These are phyloP conservation scores for Drosophila kanapiae DNA, from an alignment of 1,140 invertebrate species.

Conservation along the genomic window DNA sequence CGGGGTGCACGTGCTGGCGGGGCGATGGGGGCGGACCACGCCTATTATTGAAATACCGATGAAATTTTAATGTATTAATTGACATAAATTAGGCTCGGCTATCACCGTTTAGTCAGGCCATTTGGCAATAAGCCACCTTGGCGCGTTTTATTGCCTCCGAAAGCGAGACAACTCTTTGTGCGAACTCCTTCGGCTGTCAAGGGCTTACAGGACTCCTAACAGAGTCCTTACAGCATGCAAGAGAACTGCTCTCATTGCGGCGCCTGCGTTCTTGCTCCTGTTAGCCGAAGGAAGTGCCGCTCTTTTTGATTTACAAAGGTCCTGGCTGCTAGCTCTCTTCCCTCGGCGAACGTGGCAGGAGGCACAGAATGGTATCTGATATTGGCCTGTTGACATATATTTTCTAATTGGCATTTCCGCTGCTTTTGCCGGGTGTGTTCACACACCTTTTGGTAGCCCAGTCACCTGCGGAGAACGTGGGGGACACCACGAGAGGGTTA, in stretches of 20 bases:
- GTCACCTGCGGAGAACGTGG: not conserved
- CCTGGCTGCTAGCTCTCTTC: conserved; percentile 23
- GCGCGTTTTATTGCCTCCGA: conserved; percentile 55
- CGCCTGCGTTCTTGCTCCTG: conserved; percentile 38
- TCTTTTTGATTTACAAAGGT: conserved; percentile 39
- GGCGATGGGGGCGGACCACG: not conserved
- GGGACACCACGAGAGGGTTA: not conserved
- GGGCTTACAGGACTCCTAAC: conserved; percentile 19
- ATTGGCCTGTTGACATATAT: conserved; percentile 77
- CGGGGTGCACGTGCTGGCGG: not conserved
- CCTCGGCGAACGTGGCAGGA: not conserved
- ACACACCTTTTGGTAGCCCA: conserved; percentile 16
- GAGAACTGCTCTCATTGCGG: conserved; percentile 3
- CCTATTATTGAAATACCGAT: conserved; percentile 50
- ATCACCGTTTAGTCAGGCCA: conserved; percentile 54
- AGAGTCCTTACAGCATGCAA: conserved; percentile 15
- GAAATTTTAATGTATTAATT: conserved; percentile 77
- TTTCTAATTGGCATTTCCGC: conserved; percentile 77
- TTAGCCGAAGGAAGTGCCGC: conserved; percentile 13
- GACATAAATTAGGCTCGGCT: conserved; percentile 65
- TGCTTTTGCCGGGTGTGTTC: conserved; percentile 30
- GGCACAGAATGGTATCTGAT: conserved; percentile 35
- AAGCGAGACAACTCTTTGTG: conserved; percentile 41
- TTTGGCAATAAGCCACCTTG: conserved; percentile 67
- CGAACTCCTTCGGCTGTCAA: not conserved